These are phyloP conservation scores for Sebastes oblongus DNA, from an alignment of 2,797 vertebrate genomes.

Conservation along the genomic window DNA sequence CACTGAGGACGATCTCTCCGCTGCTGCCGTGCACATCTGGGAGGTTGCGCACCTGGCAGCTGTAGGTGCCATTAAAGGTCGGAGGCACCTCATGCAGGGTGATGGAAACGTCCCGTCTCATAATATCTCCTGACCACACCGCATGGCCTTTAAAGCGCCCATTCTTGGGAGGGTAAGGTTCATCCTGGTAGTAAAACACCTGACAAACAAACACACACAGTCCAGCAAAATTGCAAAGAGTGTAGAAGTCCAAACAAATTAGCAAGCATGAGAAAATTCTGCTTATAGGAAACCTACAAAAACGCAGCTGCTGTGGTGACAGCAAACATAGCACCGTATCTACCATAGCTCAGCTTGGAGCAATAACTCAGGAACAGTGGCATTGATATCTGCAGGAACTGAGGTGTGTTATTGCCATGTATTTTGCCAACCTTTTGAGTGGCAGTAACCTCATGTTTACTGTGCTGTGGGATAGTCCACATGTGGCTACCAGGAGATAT, in stretches of 20 bases:
- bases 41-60: constrained; percentile 89
- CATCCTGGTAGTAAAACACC: constrained; percentile 88
- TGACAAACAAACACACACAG: constrained; percentile 54
- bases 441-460: background rate
- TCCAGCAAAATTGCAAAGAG: background rate
- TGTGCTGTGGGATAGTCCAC: background rate
- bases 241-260: background rate
- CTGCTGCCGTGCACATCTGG: constrained; percentile 86
- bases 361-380: too few relatives aligned
- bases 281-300: background rate
- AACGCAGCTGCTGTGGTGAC: background rate
- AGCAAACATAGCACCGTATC: background rate
- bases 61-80: constrained; percentile 91
- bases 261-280: background rate
- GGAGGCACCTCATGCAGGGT: constrained; percentile 83
- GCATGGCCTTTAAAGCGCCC: constrained; percentile 85
- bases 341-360: background rate
- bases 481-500: background rate
- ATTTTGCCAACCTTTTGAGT: background rate
- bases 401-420: too few relatives aligned
- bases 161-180: constrained; percentile 51
- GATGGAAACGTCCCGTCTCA: constrained; percentile 86
- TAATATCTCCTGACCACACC: constrained; percentile 88
- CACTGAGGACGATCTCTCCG: constrained; percentile 84
- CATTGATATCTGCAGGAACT: too few relatives aligned